A percentile compares a stretch with the other conserved stretches of the same genome.
Conservation (phyloP, 2,888 invertebrate species). For the Euclidia mi region DNA sequence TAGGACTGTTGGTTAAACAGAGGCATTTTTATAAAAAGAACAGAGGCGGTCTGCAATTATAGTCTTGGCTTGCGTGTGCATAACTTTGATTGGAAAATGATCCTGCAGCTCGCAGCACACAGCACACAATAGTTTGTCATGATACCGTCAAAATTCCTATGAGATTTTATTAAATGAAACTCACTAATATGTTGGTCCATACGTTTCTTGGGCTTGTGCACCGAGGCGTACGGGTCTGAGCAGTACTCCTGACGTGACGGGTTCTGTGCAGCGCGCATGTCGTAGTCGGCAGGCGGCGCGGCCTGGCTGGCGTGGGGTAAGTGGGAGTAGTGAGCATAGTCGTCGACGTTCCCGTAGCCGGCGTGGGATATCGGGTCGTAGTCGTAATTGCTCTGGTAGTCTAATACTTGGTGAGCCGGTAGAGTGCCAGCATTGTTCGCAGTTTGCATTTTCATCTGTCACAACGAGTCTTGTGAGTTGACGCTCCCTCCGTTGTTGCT, state of each 20-base stretch:
- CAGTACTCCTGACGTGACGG: conserved; percentile 96
- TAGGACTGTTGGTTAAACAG: not conserved
- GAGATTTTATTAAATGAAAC: conserved; percentile 16
- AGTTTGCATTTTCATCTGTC: conserved; percentile 98
- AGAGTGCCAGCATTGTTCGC: conserved; percentile 92
- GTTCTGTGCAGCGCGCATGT: conserved; percentile 93
- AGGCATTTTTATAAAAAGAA: not conserved
- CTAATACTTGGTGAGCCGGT: conserved; percentile 87
- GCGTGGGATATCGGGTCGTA: conserved; percentile 94
- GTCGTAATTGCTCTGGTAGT: conserved; percentile 92
- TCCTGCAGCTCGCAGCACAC: too few relatives aligned
- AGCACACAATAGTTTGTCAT: too few relatives aligned
- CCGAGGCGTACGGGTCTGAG: conserved; percentile 96
- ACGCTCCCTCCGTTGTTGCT: conserved; percentile 98
- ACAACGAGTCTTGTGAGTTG: conserved; percentile 97
- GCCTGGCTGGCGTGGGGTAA: conserved; percentile 86
- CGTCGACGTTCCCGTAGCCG: conserved; percentile 95
- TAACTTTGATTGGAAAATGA: too few relatives aligned
- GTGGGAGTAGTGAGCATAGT: conserved; percentile 96
- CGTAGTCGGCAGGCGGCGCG: conserved; percentile 91
- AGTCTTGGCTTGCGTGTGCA: not conserved
- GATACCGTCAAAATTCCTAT: too few relatives aligned
- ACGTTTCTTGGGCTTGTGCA: conserved; percentile 97
- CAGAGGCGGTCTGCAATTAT: not conserved
- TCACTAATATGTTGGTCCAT: conserved; percentile 96